Percentiles rank a stretch among this genome's conserved stretches.
Evolutionary conservation across 2,113 vertebrate genomes (phyloP).

Genomic region (Leucopsar rothschildi): DNA sequence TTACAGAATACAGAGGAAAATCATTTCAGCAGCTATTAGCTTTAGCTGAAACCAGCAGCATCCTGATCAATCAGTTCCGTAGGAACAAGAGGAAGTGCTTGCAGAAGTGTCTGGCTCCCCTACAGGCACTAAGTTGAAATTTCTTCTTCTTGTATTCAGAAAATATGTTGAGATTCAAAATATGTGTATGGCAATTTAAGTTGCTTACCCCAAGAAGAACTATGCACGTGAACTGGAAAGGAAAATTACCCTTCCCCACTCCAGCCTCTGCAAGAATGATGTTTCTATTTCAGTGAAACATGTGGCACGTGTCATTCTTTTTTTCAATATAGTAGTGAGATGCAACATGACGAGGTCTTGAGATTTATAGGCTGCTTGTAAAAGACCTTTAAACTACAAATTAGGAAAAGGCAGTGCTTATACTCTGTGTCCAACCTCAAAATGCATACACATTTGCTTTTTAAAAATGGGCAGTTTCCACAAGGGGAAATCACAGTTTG

Average conservation of each 20-base stretch:
- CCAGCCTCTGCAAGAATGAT: neutral
- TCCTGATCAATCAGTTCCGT: neutral
- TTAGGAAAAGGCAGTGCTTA: neutral
- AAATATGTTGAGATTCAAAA: neutral
- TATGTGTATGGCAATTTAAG: neutral
- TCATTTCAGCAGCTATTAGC: neutral
- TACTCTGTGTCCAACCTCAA: neutral
- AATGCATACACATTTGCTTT: neutral
- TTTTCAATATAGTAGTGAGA: neutral
- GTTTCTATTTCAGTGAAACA: neutral
- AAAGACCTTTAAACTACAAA: neutral
- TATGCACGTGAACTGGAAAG: neutral
- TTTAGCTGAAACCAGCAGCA: neutral
- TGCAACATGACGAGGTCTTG: neutral
- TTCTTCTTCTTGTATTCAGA: neutral
- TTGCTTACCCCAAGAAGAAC: neutral
- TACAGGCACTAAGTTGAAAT: neutral
- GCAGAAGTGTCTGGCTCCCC: neutral
- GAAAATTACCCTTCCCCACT: neutral
- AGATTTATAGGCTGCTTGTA: neutral
- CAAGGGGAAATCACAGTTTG: neutral
- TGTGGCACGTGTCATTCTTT: neutral
- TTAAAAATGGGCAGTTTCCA: neutral
- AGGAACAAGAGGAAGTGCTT: neutral
- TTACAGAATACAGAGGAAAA: neutral